Evolutionary conservation across 1,140 invertebrate genomes (phyloP).

Genomic region (Atopsyche davidsoni): DNA sequence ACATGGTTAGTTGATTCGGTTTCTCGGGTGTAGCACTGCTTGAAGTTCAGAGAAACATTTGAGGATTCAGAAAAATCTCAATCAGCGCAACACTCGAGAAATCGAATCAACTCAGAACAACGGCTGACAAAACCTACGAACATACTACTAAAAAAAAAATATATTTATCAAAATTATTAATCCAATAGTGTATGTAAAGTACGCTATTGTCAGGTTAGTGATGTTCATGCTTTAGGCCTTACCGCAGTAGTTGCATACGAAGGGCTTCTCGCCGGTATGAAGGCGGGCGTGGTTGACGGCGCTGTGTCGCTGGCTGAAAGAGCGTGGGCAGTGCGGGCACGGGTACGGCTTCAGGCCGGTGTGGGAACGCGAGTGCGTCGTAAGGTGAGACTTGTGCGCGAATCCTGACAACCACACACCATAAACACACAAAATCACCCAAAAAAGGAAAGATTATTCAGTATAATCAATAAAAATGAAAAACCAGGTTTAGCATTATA

Average conservation of each 20-base stretch:
- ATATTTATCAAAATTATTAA: no score
- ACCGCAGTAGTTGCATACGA: slow-evolving; percentile 5
- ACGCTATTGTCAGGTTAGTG: no score
- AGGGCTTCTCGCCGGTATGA: slow-evolving; percentile 3
- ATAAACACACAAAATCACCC: background rate
- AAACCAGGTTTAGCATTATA: background rate
- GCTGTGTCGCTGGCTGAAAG: background rate
- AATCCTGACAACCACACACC: background rate
- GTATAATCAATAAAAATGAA: background rate
- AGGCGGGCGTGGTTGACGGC: background rate
- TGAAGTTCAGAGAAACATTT: no score
- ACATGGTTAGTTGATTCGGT: no score
- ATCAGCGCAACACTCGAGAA: no score
- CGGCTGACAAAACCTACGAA: no score
- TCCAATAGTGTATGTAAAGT: no score
- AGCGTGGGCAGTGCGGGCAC: background rate
- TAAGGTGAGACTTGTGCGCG: background rate
- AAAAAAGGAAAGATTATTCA: background rate
- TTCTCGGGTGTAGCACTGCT: no score
- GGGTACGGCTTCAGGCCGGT: background rate
- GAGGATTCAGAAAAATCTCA: no score
- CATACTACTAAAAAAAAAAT: no score
- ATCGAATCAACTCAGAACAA: no score
- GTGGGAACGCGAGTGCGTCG: background rate
- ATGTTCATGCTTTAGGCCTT: no score